Conservation (phyloP, 2,797 vertebrate species). For the Myiothlypis coronata region DNA sequence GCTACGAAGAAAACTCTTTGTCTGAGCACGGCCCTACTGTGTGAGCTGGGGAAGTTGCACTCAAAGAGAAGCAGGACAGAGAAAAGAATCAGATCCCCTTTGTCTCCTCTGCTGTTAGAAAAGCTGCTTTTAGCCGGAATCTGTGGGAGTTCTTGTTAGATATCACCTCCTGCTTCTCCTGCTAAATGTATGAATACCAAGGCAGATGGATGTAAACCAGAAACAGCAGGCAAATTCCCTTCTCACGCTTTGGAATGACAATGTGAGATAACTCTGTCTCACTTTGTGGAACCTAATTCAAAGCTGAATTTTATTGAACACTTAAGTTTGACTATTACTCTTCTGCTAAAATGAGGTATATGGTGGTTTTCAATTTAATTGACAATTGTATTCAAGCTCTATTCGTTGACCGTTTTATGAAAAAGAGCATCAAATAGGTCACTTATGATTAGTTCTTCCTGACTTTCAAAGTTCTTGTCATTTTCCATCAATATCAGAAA, state of each 20-base stretch:
- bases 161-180: background rate
- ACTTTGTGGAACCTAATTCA: background rate
- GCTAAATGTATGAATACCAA: background rate
- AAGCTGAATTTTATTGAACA: background rate
- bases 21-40: background rate
- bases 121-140: background rate
- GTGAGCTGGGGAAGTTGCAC: background rate
- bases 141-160: background rate
- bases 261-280: background rate
- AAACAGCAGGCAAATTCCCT: background rate
- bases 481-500: background rate
- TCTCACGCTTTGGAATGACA: background rate
- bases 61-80: background rate
- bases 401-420: background rate
- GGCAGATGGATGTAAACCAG: background rate
- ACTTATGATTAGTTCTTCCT: background rate
- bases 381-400: background rate
- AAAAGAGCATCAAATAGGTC: background rate
- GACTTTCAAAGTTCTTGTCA: background rate
- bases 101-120: background rate
- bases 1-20: background rate
- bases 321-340: background rate
- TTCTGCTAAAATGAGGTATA: background rate
- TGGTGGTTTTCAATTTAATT: background rate
- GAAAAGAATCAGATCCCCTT: accelerated